phyloP scores from a whole-genome alignment of 1,140 invertebrate species.

The Brachionus rubens region DNA sequence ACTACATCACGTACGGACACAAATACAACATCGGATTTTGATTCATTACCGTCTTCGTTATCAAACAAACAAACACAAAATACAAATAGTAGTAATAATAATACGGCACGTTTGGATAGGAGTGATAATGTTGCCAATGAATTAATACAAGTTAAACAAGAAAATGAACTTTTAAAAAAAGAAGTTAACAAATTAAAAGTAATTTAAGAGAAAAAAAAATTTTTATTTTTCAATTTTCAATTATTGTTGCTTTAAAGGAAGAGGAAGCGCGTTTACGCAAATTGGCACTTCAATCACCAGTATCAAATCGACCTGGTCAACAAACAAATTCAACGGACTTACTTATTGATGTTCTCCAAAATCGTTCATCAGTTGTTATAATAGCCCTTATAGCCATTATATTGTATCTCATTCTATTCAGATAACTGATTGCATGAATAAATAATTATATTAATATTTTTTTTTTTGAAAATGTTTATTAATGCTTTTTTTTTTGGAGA shows the following conservation, averaged over 20 bases:
- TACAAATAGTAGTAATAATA: neutral
- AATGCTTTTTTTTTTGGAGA: no score
- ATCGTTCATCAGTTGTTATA: constrained; percentile 32
- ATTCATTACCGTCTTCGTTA: neutral
- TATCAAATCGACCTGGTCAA: neutral
- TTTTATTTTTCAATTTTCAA: neutral
- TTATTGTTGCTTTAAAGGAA: constrained; percentile 10
- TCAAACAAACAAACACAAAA: constrained; percentile 5
- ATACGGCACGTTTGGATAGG: constrained; percentile 14
- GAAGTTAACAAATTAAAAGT: constrained; percentile 40
- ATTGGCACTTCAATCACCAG: constrained; percentile 13
- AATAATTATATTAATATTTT: no score
- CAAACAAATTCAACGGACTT: neutral
- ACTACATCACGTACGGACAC: neutral
- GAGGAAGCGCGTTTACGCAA: constrained; percentile 26
- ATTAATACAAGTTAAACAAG: constrained; percentile 31
- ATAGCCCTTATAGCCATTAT: constrained; percentile 35
- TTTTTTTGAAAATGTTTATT: no score
- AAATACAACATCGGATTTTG: neutral
- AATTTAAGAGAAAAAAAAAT: neutral
- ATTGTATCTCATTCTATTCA: constrained; percentile 41
- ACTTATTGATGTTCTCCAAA: constrained; percentile 17
- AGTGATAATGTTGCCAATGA: constrained; percentile 36
- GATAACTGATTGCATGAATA: neutral
- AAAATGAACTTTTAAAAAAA: constrained; percentile 31